Evolutionary conservation across 2,797 vertebrate species (phyloP), one percentile per base, ranked within the genome.

Genomic region (Sorex maritimensis): DNA sequence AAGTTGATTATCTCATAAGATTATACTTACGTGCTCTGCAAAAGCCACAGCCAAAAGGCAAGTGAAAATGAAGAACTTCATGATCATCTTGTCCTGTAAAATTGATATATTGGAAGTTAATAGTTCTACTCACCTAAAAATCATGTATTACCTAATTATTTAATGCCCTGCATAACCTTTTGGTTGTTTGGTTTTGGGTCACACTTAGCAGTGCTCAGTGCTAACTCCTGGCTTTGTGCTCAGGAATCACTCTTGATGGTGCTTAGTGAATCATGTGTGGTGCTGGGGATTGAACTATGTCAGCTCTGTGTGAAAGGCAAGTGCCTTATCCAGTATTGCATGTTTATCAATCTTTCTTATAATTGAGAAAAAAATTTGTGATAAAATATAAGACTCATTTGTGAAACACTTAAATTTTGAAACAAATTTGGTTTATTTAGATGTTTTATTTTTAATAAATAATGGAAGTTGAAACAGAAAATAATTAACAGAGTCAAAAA

Each of bases 31-130:
- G 21, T 85, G 75, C 7, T 93, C 79, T 80, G 90, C 91, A 73
- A 94, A 28, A 88, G 71, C 88, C 82, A 79, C 41, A 69, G 88
- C 88, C 84, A 93, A 67, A 85, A 94, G 81, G 49, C 95, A 96
- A 73, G 85, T 46, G 52, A 96, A 79, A 49, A 96, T 28, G 30
- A 96, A 82, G 67, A 93, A 63, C 81, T 94, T 94, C 91, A 93
- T 94, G 55, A 78, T 94, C 67, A 41, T 21, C 81, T 80, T 17
- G 38, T 86, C 46, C 91, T 96, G 49, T 78, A 78, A 75, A 28
- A 90, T 12, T 78, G 7, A 15, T 11, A 55, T 0, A 0, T 5
- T 72, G 12, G 4, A 87, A 68, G 26, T 79, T 9, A 85, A 28
- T 52, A 81, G 28, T 83, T 88, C 75, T 52, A 55, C 3, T 83